These are phyloP conservation scores for Nemopilema nomurai DNA, from an alignment of 30 jellyfish, hydroid and myxozoan genomes.

Conservation along the genomic window DNA sequence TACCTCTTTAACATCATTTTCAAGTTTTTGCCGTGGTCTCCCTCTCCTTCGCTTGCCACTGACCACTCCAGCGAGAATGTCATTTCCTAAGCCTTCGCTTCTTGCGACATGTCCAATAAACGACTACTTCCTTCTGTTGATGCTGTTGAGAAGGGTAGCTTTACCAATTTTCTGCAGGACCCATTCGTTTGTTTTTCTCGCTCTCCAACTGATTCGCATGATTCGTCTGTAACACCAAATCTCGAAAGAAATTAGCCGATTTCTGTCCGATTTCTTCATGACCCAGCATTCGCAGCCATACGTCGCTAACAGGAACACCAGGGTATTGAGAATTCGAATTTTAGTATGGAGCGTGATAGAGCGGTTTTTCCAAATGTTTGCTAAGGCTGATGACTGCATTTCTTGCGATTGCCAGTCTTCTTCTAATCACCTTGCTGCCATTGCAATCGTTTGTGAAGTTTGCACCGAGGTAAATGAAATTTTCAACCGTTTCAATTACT, in stretches of 20 bases:
- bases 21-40: too few relatives aligned
- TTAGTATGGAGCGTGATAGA: not conserved
- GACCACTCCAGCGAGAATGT: too few relatives aligned
- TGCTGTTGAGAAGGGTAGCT: too few relatives aligned
- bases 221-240: slow-evolving; percentile 15
- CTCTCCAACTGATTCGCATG: slow-evolving; percentile 2
- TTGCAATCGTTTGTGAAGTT: slow-evolving; percentile 10
- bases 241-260: not conserved
- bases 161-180: too few relatives aligned
- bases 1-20: too few relatives aligned
- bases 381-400: slow-evolving; percentile 9
- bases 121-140: too few relatives aligned
- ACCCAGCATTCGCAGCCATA: slow-evolving; percentile 51
- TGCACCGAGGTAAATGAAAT: slow-evolving; percentile 17
- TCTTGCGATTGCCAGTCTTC: slow-evolving; percentile 16
- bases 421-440: slow-evolving; percentile 1
- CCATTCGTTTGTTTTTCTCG: too few relatives aligned
- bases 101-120: too few relatives aligned
- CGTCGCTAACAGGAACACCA: slow-evolving; percentile 22
- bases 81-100: too few relatives aligned
- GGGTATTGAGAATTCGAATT: slow-evolving; percentile 12
- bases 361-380: slow-evolving; percentile 20
- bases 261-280: slow-evolving; percentile 20
- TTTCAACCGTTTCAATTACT: not conserved
- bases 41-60: too few relatives aligned